Conservation (phyloP, 2,797 vertebrate genomes). For the Florisuga fusca region DNA sequence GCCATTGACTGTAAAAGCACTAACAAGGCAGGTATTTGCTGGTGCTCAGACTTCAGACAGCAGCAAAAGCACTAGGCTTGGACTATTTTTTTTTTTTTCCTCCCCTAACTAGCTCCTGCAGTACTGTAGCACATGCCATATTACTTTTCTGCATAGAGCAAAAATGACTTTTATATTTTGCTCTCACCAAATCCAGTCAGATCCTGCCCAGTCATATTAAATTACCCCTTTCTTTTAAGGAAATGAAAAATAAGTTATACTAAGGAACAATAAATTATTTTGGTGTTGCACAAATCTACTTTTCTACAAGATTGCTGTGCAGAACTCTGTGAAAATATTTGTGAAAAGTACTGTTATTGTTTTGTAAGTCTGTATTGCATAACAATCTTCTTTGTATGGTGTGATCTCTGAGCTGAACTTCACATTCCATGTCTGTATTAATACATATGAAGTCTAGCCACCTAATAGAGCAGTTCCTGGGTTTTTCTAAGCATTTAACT, state of each 20-base stretch:
- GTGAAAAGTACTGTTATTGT: conserved; percentile 76
- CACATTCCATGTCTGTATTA: conserved; percentile 64
- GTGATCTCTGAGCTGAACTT: conserved; percentile 72
- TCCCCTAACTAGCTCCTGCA: background rate
- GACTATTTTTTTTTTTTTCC: background rate
- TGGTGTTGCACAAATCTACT: conserved; percentile 81
- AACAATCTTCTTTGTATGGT: conserved; percentile 81
- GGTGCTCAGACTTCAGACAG: background rate
- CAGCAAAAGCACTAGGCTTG: background rate
- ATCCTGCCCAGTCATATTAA: conserved; percentile 37
- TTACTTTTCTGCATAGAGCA: conserved; percentile 7
- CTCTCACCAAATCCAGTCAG: conserved; percentile 38
- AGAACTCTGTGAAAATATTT: conserved; percentile 81
- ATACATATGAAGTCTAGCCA: conserved; percentile 40
- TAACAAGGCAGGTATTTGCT: background rate
- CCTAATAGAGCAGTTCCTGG: conserved; percentile 33
- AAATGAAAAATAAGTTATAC: conserved; percentile 75
- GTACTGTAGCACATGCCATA: background rate
- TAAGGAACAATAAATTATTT: conserved; percentile 78
- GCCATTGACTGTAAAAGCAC: background rate
- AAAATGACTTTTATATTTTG: conserved; percentile 15
- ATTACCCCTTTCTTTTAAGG: conserved; percentile 61
- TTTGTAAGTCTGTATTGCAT: conserved; percentile 80
- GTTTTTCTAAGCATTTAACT: conserved; percentile 56
- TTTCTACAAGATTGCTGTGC: conserved; percentile 82